Percentiles rank a stretch among this genome's conserved stretches.
Evolutionary conservation across 2,888 invertebrate genomes (phyloP).

Genomic region (Drosophila lutescens): DNA sequence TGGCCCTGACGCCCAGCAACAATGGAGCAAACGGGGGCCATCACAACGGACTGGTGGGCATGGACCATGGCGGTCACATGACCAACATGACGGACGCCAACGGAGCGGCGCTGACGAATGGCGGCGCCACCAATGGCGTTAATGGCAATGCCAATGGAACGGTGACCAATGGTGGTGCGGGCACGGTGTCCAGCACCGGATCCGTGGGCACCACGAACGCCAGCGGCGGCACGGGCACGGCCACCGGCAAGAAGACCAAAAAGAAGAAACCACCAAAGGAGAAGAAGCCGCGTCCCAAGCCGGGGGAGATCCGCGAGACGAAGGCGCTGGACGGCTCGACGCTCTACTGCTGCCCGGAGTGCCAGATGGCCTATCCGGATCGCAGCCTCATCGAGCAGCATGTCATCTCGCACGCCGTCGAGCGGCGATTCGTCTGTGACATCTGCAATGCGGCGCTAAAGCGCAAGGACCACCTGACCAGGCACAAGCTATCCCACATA

Average conservation of each 20-base stretch:
- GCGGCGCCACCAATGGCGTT: constrained; percentile 62
- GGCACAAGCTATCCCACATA: constrained; percentile 95
- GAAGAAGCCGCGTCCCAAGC: constrained; percentile 92
- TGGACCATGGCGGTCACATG: constrained; percentile 81
- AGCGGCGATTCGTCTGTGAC: constrained; percentile 93
- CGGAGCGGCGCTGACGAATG: constrained; percentile 62
- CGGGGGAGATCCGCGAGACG: constrained; percentile 85
- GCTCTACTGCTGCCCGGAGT: constrained; percentile 93
- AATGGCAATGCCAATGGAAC: constrained; percentile 69
- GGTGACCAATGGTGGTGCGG: constrained; percentile 71
- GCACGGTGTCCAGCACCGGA: constrained; percentile 84
- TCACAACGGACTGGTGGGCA: constrained; percentile 81
- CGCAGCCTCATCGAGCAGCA: constrained; percentile 93
- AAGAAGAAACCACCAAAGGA: constrained; percentile 87
- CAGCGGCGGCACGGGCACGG: constrained; percentile 84
- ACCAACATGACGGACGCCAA: constrained; percentile 80
- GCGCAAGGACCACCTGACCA: constrained; percentile 93
- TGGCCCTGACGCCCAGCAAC: constrained; percentile 78
- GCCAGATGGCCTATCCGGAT: constrained; percentile 95
- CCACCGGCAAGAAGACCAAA: constrained; percentile 84
- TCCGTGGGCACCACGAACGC: constrained; percentile 82
- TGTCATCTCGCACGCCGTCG: constrained; percentile 93
- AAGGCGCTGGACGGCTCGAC: constrained; percentile 92
- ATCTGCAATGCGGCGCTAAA: constrained; percentile 95
- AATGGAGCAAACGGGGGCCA: constrained; percentile 72